Conservation (phyloP, 2,113 vertebrate genomes). For the Falcunculus frontatus region DNA sequence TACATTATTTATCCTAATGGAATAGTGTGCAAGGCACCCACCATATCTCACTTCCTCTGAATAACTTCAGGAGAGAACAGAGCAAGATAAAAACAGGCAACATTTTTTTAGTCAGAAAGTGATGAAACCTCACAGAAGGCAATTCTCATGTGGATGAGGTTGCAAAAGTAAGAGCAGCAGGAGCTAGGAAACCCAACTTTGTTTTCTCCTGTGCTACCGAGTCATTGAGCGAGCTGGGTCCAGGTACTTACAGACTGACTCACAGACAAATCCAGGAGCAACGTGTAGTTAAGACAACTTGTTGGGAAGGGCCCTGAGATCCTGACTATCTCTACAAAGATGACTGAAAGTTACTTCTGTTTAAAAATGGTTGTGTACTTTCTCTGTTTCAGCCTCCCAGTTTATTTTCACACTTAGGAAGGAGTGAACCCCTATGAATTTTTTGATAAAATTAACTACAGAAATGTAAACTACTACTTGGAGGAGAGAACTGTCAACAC, state of each 20-base stretch:
- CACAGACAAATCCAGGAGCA: neutral
- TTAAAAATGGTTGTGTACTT: neutral
- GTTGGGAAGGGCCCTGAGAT: neutral
- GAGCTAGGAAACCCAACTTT: neutral
- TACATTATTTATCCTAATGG: slow-evolving; percentile 8
- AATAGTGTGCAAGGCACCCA: neutral
- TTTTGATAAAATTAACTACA: neutral
- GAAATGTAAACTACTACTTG: neutral
- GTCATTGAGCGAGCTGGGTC: neutral
- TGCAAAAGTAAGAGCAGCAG: neutral
- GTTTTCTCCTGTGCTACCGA: neutral
- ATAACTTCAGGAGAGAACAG: neutral
- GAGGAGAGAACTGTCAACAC: neutral
- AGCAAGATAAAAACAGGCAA: neutral
- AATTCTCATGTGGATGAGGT: neutral
- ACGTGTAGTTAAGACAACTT: neutral
- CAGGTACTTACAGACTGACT: neutral
- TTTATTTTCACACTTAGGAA: neutral
- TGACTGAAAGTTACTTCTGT: neutral
- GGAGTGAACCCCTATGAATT: neutral
- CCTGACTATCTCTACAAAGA: neutral
- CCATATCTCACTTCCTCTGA: neutral
- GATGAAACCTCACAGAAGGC: neutral
- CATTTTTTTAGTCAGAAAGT: neutral
- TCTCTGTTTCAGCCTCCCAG: neutral